These are phyloP conservation scores for Cyclophora punctaria DNA, from an alignment of 2,888 invertebrate species.

Conservation along the genomic window DNA sequence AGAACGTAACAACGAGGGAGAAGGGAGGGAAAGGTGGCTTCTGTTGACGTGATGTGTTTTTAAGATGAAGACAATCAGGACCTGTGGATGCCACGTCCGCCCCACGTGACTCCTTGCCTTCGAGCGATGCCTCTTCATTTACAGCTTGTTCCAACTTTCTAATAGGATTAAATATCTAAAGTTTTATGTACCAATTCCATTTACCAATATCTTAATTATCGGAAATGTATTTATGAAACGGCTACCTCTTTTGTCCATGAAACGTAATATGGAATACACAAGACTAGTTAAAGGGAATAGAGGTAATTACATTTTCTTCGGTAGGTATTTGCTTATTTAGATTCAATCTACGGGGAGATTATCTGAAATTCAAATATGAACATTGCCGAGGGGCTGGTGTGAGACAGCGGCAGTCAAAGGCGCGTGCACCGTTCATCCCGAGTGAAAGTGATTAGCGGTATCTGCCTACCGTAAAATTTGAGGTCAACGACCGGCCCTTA, in stretches of 20 bases:
- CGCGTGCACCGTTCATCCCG: conserved; percentile 35
- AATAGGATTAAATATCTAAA: neutral
- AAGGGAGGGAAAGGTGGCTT: conserved; percentile 17
- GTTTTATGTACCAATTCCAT: neutral
- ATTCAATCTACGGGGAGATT: too few relatives aligned
- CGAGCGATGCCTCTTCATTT: conserved; percentile 28
- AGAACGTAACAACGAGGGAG: conserved; percentile 9
- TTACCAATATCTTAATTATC: too few relatives aligned
- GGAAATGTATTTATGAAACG: too few relatives aligned
- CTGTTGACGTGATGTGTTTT: conserved; percentile 51
- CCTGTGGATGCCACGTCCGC: conserved; percentile 38
- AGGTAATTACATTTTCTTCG: too few relatives aligned
- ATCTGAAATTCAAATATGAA: too few relatives aligned
- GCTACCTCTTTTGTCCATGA: too few relatives aligned
- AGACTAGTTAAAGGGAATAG: too few relatives aligned
- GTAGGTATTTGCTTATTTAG: too few relatives aligned
- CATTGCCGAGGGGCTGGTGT: conserved; percentile 16
- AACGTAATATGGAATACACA: too few relatives aligned
- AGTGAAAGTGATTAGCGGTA: conserved; percentile 62
- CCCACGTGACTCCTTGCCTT: conserved; percentile 36
- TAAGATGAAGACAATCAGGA: conserved; percentile 57
- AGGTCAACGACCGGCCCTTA: conserved; percentile 62
- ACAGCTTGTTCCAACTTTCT: conserved; percentile 5
- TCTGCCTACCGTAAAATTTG: conserved; percentile 33
- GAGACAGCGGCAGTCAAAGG: conserved; percentile 24